phyloP scores from a whole-genome alignment of 23 tunicate species.

The Ciona savignyi region DNA sequence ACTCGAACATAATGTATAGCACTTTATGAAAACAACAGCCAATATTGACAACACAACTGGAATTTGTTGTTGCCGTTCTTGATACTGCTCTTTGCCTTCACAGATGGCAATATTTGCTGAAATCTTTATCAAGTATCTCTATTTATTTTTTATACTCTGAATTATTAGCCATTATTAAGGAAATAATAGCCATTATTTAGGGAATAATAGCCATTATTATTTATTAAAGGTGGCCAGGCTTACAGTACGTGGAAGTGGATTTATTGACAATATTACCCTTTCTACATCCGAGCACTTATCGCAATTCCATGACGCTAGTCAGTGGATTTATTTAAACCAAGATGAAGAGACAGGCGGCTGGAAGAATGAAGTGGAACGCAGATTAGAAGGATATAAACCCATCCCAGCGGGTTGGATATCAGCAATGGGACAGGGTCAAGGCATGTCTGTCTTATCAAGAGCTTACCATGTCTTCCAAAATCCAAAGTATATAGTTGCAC shows the following conservation, averaged over 20 bases:
- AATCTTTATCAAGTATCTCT: too few species aligned
- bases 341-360: slow-evolving; percentile 67
- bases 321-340: slow-evolving; percentile 68
- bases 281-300: slow-evolving; percentile 62
- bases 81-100: too few species aligned
- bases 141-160: too few species aligned
- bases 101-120: too few species aligned
- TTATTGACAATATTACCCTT: slow-evolving; percentile 62
- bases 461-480: slow-evolving; percentile 37
- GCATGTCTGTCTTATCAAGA: slow-evolving; percentile 60
- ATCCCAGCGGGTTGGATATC: slow-evolving; percentile 93
- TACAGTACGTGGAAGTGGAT: slow-evolving; percentile 56
- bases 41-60: too few species aligned
- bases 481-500: slow-evolving; percentile 19
- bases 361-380: slow-evolving; percentile 56
- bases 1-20: too few species aligned
- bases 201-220: too few species aligned
- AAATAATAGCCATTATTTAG: too few species aligned
- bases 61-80: too few species aligned
- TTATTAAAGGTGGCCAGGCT: slow-evolving; percentile 43
- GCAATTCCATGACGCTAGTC: slow-evolving; percentile 53
- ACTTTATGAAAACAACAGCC: too few species aligned
- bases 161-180: too few species aligned
- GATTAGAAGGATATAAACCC: slow-evolving; percentile 30
- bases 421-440: slow-evolving; percentile 99